Percentiles rank a stretch among this genome's conserved stretches.
Evolutionary conservation across 2,113 vertebrate genomes (phyloP).

Genomic region (Catharus minimus): DNA sequence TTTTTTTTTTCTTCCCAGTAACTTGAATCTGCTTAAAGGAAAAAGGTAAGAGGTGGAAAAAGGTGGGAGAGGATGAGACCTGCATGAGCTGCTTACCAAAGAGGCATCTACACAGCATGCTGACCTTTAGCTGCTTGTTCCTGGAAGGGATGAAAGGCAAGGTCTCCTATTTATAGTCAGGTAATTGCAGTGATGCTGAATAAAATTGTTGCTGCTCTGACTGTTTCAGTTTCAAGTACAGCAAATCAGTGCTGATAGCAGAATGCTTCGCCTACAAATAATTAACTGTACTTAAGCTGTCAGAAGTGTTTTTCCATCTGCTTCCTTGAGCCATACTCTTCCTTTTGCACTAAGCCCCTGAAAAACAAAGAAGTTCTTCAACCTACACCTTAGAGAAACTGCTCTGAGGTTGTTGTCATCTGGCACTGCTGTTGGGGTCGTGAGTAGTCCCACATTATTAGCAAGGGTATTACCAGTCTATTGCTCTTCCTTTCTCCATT

Average conservation of each 20-base stretch:
- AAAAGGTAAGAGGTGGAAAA: background rate
- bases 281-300: slow-evolving; percentile 46
- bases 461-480: background rate
- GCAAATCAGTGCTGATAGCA: slow-evolving; percentile 41
- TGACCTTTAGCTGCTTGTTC: background rate
- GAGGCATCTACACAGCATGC: background rate
- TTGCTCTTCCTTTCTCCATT: background rate
- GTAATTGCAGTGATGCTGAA: slow-evolving; percentile 53
- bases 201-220: slow-evolving; percentile 47
- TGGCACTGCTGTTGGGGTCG: background rate
- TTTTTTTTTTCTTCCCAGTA: fast-evolving
- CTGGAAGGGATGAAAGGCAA: background rate
- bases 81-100: background rate
- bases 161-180: slow-evolving; percentile 58
- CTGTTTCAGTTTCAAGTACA: slow-evolving; percentile 45
- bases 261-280: slow-evolving; percentile 59
- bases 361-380: background rate
- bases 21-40: background rate
- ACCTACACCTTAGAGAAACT: background rate
- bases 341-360: background rate
- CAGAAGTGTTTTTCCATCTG: slow-evolving; percentile 27
- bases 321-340: background rate
- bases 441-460: background rate
- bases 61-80: background rate
- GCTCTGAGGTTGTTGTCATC: background rate